Evolutionary conservation across 2,113 vertebrate species (phyloP).

Genomic region (Corythaeola cristata): DNA sequence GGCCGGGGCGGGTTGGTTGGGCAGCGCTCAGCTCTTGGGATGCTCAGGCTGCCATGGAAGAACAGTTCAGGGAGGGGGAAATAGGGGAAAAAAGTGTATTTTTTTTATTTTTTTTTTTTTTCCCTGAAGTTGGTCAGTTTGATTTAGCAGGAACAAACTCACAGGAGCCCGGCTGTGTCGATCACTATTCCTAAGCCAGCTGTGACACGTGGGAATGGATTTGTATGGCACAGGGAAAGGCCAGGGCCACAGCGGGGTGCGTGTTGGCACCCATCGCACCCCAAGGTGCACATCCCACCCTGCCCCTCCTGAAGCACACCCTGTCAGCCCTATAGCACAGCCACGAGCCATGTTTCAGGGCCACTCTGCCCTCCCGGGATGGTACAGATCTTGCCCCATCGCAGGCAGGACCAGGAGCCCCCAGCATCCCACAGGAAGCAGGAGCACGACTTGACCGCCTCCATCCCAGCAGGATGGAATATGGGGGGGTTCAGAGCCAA

Average conservation of each 20-base stretch:
- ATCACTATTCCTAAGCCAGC: accelerated
- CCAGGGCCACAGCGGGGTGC: neutral
- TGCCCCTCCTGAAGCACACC: accelerated
- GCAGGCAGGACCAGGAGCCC: accelerated
- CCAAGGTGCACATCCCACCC: neutral
- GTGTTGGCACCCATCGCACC: neutral
- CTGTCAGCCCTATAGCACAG: accelerated
- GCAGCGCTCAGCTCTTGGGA: neutral
- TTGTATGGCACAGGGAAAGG: accelerated
- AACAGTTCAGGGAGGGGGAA: neutral
- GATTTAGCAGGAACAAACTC: neutral
- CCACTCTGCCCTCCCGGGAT: neutral
- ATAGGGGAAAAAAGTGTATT: neutral
- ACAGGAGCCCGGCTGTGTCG: neutral
- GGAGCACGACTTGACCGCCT: neutral
- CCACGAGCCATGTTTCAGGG: neutral
- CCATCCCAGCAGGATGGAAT: neutral
- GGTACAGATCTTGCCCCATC: accelerated
- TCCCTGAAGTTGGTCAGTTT: neutral
- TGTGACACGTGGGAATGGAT: accelerated
- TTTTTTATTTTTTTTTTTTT: no score
- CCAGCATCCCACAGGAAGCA: neutral
- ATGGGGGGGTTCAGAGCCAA: accelerated
- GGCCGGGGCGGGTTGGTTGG: accelerated
- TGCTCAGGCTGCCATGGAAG: neutral